These are phyloP conservation scores for Drosophila lacertosa DNA, from an alignment of 1,140 invertebrate genomes.

Conservation along the genomic window DNA sequence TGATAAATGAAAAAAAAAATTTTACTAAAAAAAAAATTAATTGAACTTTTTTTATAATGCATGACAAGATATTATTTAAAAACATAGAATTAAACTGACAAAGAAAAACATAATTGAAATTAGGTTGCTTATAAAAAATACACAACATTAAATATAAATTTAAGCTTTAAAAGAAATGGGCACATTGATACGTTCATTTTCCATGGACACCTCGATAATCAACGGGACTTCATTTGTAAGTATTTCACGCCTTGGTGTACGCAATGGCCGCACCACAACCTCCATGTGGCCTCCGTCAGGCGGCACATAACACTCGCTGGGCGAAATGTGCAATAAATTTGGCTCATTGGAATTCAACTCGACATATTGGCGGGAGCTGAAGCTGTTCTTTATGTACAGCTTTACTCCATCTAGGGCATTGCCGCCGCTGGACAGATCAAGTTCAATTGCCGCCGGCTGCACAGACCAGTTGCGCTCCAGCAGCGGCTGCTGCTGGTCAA, in stretches of 20 bases:
- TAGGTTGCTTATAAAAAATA: not conserved
- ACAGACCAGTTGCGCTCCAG: constrained; percentile 66
- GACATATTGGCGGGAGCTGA: constrained; percentile 67
- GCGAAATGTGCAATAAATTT: constrained; percentile 58
- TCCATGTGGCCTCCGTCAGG: constrained; percentile 69
- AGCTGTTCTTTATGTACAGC: constrained; percentile 59
- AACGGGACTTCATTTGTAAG: constrained; percentile 29
- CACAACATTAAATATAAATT: constrained; percentile 22
- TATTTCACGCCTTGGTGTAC: constrained; percentile 26
- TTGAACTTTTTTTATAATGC: not conserved
- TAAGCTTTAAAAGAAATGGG: constrained; percentile 65
- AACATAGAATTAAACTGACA: not conserved
- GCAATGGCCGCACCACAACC: constrained; percentile 52
- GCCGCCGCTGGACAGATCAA: constrained; percentile 32
- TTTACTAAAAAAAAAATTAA: too few species aligned
- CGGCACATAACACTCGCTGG: constrained; percentile 64
- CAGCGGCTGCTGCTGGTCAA: constrained; percentile 32
- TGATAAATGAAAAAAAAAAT: too few species aligned
- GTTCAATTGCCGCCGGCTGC: constrained; percentile 35
- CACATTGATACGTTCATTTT: constrained; percentile 73
- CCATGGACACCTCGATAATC: constrained; percentile 64
- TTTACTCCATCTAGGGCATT: constrained; percentile 18
- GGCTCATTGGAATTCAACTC: constrained; percentile 62
- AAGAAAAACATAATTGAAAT: not conserved
- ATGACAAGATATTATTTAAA: not conserved